These are phyloP conservation scores for Mormoops blainvillei DNA, from an alignment of 2,113 vertebrate genomes.

Conservation along the genomic window DNA sequence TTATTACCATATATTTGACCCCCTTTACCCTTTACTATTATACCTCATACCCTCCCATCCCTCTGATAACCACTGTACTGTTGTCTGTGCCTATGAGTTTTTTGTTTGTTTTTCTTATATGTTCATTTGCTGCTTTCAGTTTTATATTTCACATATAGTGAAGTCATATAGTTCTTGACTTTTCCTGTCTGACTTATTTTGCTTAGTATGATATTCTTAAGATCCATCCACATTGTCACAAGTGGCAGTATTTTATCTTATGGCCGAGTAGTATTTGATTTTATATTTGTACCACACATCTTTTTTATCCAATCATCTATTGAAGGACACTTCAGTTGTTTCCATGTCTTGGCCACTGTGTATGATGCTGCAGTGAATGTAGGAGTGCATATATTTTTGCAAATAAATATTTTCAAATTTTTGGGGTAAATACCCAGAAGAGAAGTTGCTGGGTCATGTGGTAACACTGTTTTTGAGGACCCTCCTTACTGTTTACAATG, in stretches of 20 bases:
- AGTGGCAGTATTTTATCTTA: background rate
- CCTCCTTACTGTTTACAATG: background rate
- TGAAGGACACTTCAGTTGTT: background rate
- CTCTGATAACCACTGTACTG: background rate
- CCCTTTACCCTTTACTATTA: background rate
- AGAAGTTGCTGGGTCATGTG: background rate
- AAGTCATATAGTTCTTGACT: background rate
- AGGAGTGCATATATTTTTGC: background rate
- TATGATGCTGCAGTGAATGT: background rate
- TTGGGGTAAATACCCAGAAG: background rate
- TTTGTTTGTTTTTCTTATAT: background rate
- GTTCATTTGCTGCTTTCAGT: background rate
- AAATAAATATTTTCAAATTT: background rate
- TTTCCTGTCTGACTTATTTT: background rate
- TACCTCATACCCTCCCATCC: background rate
- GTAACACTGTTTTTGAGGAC: background rate
- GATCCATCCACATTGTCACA: background rate
- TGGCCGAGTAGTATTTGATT: background rate
- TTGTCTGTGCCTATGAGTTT: background rate
- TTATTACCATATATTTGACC: background rate
- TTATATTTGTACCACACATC: background rate
- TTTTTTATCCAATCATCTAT: background rate
- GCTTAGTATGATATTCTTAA: background rate
- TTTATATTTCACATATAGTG: background rate
- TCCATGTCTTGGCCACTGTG: background rate